These are phyloP conservation scores for Myotis myotis DNA, from an alignment of 2,797 vertebrate species.

Conservation along the genomic window DNA sequence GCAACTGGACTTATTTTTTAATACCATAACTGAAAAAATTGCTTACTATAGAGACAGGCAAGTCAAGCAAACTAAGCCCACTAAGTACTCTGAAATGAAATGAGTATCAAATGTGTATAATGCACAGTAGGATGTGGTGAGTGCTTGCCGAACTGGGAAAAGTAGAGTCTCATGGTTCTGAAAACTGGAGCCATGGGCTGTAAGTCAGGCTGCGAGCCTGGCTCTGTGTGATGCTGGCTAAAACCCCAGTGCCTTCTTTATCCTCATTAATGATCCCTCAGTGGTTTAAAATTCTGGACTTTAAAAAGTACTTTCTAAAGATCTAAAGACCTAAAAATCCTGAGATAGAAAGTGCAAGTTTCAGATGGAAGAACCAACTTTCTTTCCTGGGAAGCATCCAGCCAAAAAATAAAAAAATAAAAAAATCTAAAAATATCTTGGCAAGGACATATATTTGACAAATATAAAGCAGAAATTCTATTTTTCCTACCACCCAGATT, in stretches of 20 bases:
- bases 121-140: background rate
- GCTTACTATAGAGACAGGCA: background rate
- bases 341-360: slow-evolving; percentile 48
- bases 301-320: slow-evolving; percentile 48
- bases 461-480: slow-evolving; percentile 36
- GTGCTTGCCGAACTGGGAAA: background rate
- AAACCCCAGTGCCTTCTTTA: background rate
- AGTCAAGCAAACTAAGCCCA: slow-evolving; percentile 12
- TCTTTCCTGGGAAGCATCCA: slow-evolving; percentile 39
- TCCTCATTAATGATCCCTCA: slow-evolving; percentile 35
- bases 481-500: background rate
- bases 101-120: slow-evolving; percentile 14
- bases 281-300: slow-evolving; percentile 43
- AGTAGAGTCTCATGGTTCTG: background rate
- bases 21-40: background rate
- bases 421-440: slow-evolving; percentile 39
- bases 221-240: slow-evolving; percentile 15
- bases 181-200: background rate
- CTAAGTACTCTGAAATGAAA: slow-evolving; percentile 29
- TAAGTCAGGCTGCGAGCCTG: background rate
- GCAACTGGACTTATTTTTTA: background rate
- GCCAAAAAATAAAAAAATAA: background rate
- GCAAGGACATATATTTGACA: background rate
- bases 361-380: slow-evolving; percentile 55
- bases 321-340: slow-evolving; percentile 51